Percentiles rank a stretch among this genome's conserved stretches.
Conservation (phyloP, 2,113 vertebrate species). For the Leucoraja erinaceus region DNA sequence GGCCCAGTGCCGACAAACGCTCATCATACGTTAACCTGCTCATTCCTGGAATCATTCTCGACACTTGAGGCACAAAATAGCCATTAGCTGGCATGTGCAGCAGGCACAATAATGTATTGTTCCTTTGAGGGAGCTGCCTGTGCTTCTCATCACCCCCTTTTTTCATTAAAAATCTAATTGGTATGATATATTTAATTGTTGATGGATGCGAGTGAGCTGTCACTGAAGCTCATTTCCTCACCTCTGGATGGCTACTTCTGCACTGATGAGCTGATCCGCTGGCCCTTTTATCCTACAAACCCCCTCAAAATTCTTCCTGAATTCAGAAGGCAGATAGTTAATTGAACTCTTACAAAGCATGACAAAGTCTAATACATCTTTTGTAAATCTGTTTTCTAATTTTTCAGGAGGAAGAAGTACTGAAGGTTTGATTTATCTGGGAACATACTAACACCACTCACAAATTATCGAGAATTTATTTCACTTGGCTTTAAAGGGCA, state of each 20-base stretch:
- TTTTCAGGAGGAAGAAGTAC: slow-evolving; percentile 2
- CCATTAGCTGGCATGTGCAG: no score
- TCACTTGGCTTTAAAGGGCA: neutral
- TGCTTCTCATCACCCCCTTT: no score
- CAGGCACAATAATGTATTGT: neutral
- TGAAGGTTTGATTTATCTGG: slow-evolving; percentile 2
- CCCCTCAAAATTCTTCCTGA: neutral
- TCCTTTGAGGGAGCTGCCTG: neutral
- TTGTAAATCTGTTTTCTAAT: slow-evolving; percentile 26
- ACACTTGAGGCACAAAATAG: no score
- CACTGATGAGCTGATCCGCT: neutral
- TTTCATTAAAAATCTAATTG: no score
- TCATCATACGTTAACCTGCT: no score
- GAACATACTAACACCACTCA: neutral
- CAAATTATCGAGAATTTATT: neutral
- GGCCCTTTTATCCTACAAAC: neutral
- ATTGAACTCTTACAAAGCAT: neutral
- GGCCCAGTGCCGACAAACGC: no score
- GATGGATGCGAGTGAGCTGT: neutral
- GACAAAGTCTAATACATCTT: neutral
- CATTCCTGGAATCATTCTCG: no score
- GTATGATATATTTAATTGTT: neutral
- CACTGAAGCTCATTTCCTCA: neutral
- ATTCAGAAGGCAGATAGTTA: neutral
- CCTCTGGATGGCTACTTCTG: neutral